These are phyloP conservation scores for Chloropsis hardwickii DNA, from an alignment of 2,113 vertebrate species.

Conservation along the genomic window DNA sequence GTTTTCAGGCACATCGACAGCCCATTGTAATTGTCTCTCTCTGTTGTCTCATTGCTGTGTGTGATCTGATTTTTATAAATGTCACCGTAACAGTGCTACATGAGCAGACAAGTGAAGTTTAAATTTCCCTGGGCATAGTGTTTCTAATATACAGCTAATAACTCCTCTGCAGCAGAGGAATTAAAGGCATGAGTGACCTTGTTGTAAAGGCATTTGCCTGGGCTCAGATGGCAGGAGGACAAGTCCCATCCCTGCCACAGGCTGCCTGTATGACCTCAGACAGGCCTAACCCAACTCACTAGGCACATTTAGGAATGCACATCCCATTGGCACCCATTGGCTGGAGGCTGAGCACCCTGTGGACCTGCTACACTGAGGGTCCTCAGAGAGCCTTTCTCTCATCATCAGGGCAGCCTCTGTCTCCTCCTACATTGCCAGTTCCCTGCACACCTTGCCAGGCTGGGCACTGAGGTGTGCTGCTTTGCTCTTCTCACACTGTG, in stretches of 20 bases:
- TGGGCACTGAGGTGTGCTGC: neutral
- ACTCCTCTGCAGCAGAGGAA: neutral
- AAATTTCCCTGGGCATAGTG: neutral
- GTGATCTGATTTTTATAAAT: neutral
- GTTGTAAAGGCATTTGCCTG: neutral
- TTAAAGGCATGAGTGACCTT: neutral
- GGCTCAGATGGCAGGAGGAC: neutral
- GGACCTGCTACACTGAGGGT: neutral
- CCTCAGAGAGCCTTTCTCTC: neutral
- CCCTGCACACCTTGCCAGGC: neutral
- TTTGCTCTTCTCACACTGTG: neutral
- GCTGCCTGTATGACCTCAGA: neutral
- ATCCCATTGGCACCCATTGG: neutral
- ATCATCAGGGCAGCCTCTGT: neutral
- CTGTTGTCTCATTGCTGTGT: neutral
- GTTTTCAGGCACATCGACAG: neutral
- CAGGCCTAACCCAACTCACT: neutral
- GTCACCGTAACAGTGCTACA: neutral
- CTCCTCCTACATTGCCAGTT: neutral
- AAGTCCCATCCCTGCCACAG: neutral
- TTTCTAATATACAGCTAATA: neutral
- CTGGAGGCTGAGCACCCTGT: neutral
- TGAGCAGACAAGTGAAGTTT: neutral
- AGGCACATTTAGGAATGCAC: neutral
- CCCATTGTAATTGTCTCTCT: neutral